These are phyloP conservation scores for Argya squamiceps DNA, from an alignment of 2,797 vertebrate genomes.

Conservation along the genomic window DNA sequence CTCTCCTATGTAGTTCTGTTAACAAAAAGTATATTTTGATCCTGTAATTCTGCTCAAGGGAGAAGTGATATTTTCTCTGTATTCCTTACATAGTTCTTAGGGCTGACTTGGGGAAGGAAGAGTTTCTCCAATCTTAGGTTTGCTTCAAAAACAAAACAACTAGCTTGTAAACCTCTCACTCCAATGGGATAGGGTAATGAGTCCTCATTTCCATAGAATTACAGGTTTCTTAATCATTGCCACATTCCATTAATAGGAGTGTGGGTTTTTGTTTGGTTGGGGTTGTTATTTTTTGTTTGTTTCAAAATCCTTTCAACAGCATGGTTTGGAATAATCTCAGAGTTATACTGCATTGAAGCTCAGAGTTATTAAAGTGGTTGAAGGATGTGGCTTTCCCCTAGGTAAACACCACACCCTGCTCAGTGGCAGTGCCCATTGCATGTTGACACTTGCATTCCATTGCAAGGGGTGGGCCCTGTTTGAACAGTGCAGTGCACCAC, in stretches of 20 bases:
- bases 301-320: not conserved
- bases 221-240: not conserved
- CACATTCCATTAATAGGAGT: not conserved
- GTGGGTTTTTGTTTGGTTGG: not conserved
- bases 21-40: not conserved
- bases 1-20: not conserved
- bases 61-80: not conserved
- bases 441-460: conserved; percentile 62
- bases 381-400: conserved; percentile 66
- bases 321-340: conserved; percentile 6
- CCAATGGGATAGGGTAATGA: not conserved
- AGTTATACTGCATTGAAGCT: not conserved
- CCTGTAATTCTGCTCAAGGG: not conserved
- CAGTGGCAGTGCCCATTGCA: not conserved
- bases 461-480: conserved; percentile 47
- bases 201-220: not conserved
- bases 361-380: conserved; percentile 34
- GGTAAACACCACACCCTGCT: conserved; percentile 57
- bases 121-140: not conserved
- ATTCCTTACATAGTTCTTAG: not conserved
- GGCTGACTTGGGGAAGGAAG: not conserved
- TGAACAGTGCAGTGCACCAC: not conserved
- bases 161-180: not conserved
- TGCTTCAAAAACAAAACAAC: not conserved
- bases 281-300: not conserved